Conservation (phyloP, 2,113 vertebrate species). For the human region GRCh38 chr19:51844501-51845000, state of each 20-base stretch:
- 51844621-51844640: background rate
- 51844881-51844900: background rate
- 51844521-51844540: background rate
- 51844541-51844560: background rate
- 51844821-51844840: background rate
- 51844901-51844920: background rate
- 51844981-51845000: background rate
- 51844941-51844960: background rate
- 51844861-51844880: background rate
- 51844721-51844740: background rate
- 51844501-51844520: background rate
- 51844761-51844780: background rate
- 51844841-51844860: background rate
- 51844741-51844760: background rate
- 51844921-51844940: background rate
- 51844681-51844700: background rate
- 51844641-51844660: background rate
- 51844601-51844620: background rate
- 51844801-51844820: background rate
- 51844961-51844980: background rate
- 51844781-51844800: background rate
- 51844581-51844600: background rate
- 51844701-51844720: background rate
- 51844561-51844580: background rate
- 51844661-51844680: background rate